Conservation (phyloP, 2,113 vertebrate genomes). For the Labrus mixtus region DNA sequence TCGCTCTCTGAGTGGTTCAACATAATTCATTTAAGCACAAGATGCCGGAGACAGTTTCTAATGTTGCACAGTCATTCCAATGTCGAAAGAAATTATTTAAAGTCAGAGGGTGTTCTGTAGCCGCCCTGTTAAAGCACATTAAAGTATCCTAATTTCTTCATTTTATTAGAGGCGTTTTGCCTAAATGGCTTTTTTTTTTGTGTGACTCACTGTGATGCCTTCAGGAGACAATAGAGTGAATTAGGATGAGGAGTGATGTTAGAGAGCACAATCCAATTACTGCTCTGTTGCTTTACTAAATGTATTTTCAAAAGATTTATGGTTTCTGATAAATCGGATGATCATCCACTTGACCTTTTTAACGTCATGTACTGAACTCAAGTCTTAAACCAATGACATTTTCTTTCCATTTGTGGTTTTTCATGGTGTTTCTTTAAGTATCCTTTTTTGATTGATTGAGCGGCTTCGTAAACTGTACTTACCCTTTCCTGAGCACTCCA, state of each 20-base stretch:
- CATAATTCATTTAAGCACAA: too few species aligned
- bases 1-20: too few species aligned
- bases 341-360: constrained; percentile 13
- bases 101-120: too few species aligned
- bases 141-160: too few species aligned
- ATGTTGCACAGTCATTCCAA: too few species aligned
- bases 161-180: not conserved
- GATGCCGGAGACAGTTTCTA: too few species aligned
- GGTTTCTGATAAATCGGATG: constrained; percentile 34
- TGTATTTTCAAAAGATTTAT: constrained; percentile 39
- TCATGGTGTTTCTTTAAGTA: not conserved
- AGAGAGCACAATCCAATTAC: constrained; percentile 44
- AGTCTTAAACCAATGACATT: constrained; percentile 4
- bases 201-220: constrained; percentile 19
- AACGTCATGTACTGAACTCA: not conserved
- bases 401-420: constrained; percentile 4
- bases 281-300: constrained; percentile 19
- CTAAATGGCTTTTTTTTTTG: not conserved
- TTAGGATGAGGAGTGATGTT: constrained; percentile 12
- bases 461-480: constrained; percentile 42
- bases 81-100: not conserved
- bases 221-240: constrained; percentile 39
- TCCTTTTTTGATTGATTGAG: not conserved
- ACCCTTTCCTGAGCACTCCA: constrained; percentile 87
- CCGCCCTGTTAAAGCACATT: too few species aligned